Evolutionary conservation across 2,888 invertebrate genomes (phyloP).

Genomic region (Periphyllus acericola): DNA sequence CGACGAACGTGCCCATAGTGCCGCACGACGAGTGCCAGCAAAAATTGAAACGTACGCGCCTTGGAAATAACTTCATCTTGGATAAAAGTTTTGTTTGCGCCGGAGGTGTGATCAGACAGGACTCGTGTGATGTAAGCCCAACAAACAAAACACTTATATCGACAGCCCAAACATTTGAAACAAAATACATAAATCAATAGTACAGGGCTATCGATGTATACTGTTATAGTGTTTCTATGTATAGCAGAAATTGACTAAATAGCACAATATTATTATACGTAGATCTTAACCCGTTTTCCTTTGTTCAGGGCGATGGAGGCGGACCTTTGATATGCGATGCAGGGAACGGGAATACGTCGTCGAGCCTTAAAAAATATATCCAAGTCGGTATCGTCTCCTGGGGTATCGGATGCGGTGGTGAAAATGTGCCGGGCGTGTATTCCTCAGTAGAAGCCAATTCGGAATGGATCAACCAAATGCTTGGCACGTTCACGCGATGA

Average conservation of each 20-base stretch:
- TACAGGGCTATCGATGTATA: too few relatives aligned
- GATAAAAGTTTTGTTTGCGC: constrained; percentile 82
- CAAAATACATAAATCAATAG: too few relatives aligned
- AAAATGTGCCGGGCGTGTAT: constrained; percentile 90
- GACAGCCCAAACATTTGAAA: neutral
- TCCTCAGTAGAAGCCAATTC: constrained; percentile 85
- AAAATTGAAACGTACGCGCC: constrained; percentile 73
- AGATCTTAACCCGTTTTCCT: too few relatives aligned
- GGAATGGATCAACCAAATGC: constrained; percentile 78
- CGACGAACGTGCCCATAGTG: constrained; percentile 78
- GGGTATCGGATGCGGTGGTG: constrained; percentile 90
- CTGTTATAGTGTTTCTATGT: too few relatives aligned
- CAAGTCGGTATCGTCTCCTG: constrained; percentile 92
- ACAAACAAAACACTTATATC: too few relatives aligned
- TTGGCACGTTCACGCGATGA: constrained; percentile 8
- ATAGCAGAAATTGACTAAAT: too few relatives aligned
- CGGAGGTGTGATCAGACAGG: constrained; percentile 79
- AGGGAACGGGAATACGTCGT: constrained; percentile 68
- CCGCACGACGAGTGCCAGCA: constrained; percentile 72
- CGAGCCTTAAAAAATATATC: constrained; percentile 73
- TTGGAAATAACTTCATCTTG: constrained; percentile 75
- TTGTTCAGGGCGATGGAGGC: constrained; percentile 81
- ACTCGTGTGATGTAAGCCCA: constrained; percentile 75
- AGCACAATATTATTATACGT: too few relatives aligned
- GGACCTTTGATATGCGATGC: constrained; percentile 90